These are phyloP conservation scores for Drosophila cognata DNA, from an alignment of 2,888 invertebrate genomes.

Conservation along the genomic window DNA sequence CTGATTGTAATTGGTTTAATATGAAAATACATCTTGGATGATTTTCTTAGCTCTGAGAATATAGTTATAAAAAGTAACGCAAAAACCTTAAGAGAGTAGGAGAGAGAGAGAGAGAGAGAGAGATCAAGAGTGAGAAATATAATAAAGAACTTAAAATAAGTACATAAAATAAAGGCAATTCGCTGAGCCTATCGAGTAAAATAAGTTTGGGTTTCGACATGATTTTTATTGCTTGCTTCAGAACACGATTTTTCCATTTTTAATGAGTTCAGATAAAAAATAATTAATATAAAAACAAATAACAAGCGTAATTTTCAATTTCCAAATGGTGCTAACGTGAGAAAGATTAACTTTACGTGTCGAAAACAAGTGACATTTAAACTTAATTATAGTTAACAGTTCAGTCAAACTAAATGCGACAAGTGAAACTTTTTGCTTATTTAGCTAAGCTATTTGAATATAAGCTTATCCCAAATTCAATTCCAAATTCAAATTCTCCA, in stretches of 20 bases:
- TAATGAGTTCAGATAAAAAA: neutral
- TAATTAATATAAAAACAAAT: neutral
- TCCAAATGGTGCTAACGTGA: constrained; percentile 56
- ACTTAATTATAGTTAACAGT: constrained; percentile 13
- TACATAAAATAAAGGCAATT: too few relatives aligned
- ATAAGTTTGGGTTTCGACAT: neutral
- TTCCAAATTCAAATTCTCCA: too few relatives aligned
- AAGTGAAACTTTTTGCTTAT: constrained; percentile 31
- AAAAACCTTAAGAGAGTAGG: too few relatives aligned
- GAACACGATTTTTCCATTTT: neutral
- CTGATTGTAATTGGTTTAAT: neutral
- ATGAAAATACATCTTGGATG: neutral
- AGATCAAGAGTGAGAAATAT: neutral
- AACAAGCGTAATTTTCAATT: constrained; percentile 21
- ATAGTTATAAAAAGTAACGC: too few relatives aligned
- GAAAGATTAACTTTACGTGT: constrained; percentile 64
- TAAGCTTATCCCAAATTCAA: neutral
- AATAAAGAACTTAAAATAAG: too few relatives aligned
- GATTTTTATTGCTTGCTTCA: neutral
- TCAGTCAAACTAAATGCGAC: constrained; percentile 25
- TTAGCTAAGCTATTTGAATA: constrained; percentile 31
- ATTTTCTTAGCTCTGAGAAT: neutral
- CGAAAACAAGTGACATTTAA: constrained; percentile 47
- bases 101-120: too few relatives aligned
- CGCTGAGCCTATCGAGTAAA: too few relatives aligned